phyloP scores from a whole-genome alignment of 1,140 invertebrate genomes.

The Laupala kohalensis region DNA sequence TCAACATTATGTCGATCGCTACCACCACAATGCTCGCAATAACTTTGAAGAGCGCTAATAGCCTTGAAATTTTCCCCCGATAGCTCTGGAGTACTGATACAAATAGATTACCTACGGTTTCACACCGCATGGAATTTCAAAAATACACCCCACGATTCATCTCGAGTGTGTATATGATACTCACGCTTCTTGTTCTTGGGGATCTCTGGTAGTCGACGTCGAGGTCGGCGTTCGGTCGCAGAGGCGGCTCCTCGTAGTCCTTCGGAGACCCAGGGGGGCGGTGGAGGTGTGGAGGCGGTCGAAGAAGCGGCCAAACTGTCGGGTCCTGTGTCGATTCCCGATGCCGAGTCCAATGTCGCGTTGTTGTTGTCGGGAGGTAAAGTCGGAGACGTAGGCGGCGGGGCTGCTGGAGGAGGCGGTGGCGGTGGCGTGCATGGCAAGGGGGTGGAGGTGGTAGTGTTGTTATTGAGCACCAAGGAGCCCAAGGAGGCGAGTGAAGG shows the following conservation, averaged over 20 bases:
- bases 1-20: too few species aligned
- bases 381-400: background rate
- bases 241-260: conserved; percentile 24
- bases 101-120: too few species aligned
- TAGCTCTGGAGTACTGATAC: too few species aligned
- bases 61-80: too few species aligned
- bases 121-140: too few species aligned
- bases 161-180: too few species aligned
- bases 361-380: conserved; percentile 17
- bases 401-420: conserved; percentile 21
- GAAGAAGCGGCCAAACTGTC: conserved; percentile 26
- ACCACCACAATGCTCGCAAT: too few species aligned
- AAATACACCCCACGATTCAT: too few species aligned
- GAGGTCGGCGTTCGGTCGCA: conserved; percentile 39
- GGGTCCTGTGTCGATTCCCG: conserved; percentile 19
- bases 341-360: conserved; percentile 25
- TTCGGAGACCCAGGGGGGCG: conserved; percentile 6
- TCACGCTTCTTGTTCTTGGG: conserved; percentile 76
- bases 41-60: too few species aligned
- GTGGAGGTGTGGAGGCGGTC: conserved; percentile 19
- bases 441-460: conserved; percentile 20
- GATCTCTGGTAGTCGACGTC: conserved; percentile 73
- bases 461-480: conserved; percentile 19
- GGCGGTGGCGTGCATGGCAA: conserved; percentile 19
- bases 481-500: conserved; percentile 19